Percentiles rank a stretch among this genome's conserved stretches.
Evolutionary conservation across 1,140 invertebrate genomes (phyloP).

Genomic region (Dinoponera quadriceps): DNA sequence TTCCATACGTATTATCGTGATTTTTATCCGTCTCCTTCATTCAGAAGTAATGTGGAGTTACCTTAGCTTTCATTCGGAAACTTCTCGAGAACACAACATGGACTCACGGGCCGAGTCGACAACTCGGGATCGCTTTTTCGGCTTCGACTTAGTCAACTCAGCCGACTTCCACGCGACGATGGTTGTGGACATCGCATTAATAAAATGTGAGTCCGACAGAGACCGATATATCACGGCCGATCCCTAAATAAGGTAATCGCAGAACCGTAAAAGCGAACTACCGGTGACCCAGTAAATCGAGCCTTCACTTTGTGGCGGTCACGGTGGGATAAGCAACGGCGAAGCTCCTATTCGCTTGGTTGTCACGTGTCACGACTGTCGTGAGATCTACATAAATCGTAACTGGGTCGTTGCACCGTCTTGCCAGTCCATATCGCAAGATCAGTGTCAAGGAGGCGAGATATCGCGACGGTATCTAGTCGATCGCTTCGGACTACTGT

Average conservation of each 20-base stretch:
- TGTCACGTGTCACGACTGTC: neutral
- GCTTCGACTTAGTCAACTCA: too few relatives aligned
- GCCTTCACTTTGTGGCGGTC: constrained; percentile 54
- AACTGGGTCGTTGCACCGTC: constrained; percentile 44
- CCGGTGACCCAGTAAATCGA: constrained; percentile 67
- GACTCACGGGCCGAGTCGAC: neutral
- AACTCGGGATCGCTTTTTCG: neutral
- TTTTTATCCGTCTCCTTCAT: too few relatives aligned
- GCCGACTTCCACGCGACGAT: neutral
- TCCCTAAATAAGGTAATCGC: constrained; percentile 55
- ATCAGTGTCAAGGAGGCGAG: constrained; percentile 35
- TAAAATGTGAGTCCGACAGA: constrained; percentile 2
- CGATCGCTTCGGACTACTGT: neutral
- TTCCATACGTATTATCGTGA: neutral
- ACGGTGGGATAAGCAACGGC: constrained; percentile 43
- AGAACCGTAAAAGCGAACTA: constrained; percentile 61
- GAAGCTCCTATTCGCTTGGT: constrained; percentile 37
- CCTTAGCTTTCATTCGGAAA: neutral
- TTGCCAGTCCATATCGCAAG: constrained; percentile 35
- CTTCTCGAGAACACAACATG: neutral
- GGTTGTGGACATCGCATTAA: constrained; percentile 4
- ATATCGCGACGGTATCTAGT: neutral
- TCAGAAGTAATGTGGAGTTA: too few relatives aligned
- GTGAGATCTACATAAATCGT: constrained; percentile 47
- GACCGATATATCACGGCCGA: constrained; percentile 30